Evolutionary conservation across 2,797 vertebrate species (phyloP).

Genomic region (Phrynocephalus vlangalii): DNA sequence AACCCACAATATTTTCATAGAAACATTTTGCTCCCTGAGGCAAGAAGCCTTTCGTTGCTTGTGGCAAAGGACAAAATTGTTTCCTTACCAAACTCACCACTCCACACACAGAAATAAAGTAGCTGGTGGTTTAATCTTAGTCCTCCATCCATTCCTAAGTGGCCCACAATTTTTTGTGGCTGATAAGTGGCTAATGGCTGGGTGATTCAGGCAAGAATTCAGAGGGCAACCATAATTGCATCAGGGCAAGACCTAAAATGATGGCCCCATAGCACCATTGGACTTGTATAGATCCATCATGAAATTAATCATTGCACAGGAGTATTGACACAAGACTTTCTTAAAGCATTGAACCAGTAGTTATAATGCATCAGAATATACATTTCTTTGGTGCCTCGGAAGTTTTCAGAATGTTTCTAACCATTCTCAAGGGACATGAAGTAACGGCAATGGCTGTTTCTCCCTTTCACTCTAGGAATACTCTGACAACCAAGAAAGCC

Average conservation of each 20-base stretch:
- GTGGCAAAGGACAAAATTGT: background rate
- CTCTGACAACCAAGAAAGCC: no score
- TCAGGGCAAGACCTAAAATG: background rate
- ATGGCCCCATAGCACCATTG: background rate
- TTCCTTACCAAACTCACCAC: background rate
- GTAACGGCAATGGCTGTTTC: background rate
- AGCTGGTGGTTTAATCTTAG: background rate
- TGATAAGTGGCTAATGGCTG: no score
- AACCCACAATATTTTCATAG: no score
- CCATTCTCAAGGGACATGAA: background rate
- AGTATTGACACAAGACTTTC: background rate
- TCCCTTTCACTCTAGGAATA: background rate
- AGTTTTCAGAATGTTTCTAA: constrained; percentile 36
- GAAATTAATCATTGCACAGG: no score
- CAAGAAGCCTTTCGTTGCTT: background rate
- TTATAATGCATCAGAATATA: background rate
- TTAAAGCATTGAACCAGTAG: background rate
- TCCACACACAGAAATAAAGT: background rate
- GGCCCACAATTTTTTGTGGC: no score
- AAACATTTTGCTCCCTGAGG: no score
- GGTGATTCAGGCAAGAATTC: background rate
- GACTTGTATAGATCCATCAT: background rate
- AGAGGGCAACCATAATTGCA: background rate
- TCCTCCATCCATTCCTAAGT: no score
- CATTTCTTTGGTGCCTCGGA: constrained; percentile 8